A percentile compares a stretch with the other conserved stretches of the same genome.
These are phyloP conservation scores for Simalia tracyae DNA, from an alignment of 2,797 vertebrate species.

Conservation along the genomic window DNA sequence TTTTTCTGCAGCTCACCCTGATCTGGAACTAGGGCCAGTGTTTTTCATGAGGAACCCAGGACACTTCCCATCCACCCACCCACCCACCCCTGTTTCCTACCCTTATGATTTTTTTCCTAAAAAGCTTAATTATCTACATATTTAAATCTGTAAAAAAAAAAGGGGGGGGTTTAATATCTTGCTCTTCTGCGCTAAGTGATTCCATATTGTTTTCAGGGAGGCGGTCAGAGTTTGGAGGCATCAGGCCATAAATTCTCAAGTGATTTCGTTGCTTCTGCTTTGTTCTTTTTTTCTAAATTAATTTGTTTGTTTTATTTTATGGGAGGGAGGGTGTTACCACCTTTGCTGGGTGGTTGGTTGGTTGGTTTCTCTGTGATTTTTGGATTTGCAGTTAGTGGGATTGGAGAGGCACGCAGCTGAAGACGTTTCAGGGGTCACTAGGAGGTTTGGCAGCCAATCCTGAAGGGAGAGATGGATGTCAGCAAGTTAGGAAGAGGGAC, in stretches of 20 bases:
- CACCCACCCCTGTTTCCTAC: neutral
- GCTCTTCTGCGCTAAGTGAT: constrained; percentile 80
- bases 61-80: constrained; percentile 30
- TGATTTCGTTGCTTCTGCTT: constrained; percentile 65
- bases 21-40: constrained; percentile 46
- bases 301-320: constrained; percentile 51
- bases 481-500: constrained; percentile 60
- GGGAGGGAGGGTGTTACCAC: constrained; percentile 60
- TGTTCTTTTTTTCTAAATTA: constrained; percentile 52
- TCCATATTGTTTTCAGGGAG: constrained; percentile 75
- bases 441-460: constrained; percentile 23
- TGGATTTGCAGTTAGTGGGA: neutral
- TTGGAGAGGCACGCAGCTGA: neutral
- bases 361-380: too few species aligned
- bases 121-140: constrained; percentile 77
- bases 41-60: constrained; percentile 60
- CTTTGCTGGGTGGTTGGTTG: neutral
- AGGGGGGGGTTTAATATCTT: constrained; percentile 74
- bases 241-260: constrained; percentile 67
- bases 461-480: constrained; percentile 42
- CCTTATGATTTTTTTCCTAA: constrained; percentile 68
- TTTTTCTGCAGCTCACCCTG: constrained; percentile 20
- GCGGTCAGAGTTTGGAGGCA: constrained; percentile 4
- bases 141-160: constrained; percentile 77
- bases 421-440: constrained; percentile 44